These are phyloP conservation scores for Pantherophis alleghaniensis DNA, from an alignment of 2,797 vertebrate species.

Conservation along the genomic window DNA sequence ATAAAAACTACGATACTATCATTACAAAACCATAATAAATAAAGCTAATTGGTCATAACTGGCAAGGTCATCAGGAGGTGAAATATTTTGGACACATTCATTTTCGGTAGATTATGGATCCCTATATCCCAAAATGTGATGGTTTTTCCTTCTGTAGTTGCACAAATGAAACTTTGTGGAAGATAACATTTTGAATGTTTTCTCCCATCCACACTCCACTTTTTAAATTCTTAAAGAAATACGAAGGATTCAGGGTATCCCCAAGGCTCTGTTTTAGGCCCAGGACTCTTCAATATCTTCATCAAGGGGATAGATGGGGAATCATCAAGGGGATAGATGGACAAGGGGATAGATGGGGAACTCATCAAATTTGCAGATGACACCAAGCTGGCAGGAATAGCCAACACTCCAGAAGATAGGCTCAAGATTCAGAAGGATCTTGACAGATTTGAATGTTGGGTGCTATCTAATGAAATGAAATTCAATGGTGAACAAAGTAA, in stretches of 20 bases:
- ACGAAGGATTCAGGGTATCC: not conserved
- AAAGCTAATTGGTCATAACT: not conserved
- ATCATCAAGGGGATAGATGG: too few species aligned
- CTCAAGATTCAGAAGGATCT: too few species aligned
- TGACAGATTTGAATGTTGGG: too few species aligned
- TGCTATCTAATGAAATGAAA: too few species aligned
- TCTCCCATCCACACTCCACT: not conserved
- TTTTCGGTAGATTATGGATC: not conserved
- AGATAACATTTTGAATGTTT: not conserved
- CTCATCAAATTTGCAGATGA: too few species aligned
- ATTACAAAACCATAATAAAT: not conserved
- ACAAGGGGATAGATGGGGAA: too few species aligned
- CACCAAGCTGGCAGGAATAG: too few species aligned
- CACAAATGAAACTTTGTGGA: not conserved
- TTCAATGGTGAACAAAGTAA: too few species aligned
- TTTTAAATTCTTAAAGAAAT: not conserved
- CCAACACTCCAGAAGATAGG: too few species aligned
- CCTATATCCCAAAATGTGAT: not conserved
- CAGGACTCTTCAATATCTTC: too few species aligned
- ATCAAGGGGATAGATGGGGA: too few species aligned
- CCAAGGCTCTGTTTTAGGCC: too few species aligned
- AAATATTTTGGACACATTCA: not conserved
- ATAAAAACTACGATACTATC: not conserved
- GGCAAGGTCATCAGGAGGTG: not conserved
- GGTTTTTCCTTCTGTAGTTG: not conserved